These are phyloP conservation scores for Trichoplusia ni DNA, from an alignment of 1,140 invertebrate genomes.

Conservation along the genomic window DNA sequence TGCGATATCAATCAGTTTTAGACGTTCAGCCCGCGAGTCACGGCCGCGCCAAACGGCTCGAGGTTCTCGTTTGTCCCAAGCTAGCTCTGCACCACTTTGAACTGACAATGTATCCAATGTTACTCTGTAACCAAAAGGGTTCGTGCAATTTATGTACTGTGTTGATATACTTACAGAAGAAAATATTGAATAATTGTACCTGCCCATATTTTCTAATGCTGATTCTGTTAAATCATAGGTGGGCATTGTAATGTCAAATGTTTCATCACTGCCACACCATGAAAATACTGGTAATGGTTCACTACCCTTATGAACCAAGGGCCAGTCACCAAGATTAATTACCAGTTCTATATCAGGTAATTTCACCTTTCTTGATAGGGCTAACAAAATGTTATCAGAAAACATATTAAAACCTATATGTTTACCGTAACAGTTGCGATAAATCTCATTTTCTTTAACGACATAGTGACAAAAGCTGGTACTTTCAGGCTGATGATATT, in stretches of 20 bases:
- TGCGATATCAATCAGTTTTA: conserved; percentile 92
- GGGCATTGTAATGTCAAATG: conserved; percentile 95
- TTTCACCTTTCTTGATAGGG: conserved; percentile 90
- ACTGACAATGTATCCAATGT: conserved; percentile 94
- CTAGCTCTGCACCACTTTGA: conserved; percentile 87
- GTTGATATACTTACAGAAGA: not conserved
- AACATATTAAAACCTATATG: conserved; percentile 99
- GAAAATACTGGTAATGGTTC: conserved; percentile 93
- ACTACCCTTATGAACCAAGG: conserved; percentile 84
- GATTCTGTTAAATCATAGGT: conserved; percentile 98
- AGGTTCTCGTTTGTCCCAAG: conserved; percentile 89
- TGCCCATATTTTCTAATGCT: conserved; percentile 94
- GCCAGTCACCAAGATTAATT: conserved; percentile 98
- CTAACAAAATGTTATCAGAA: conserved; percentile 93
- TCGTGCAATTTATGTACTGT: too few relatives aligned
- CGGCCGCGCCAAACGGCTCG: conserved; percentile 96
- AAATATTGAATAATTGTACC: conserved; percentile 80
- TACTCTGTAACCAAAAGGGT: conserved; percentile 86
- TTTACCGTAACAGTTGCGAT: conserved; percentile 95
- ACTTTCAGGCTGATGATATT: conserved; percentile 88
- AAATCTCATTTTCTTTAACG: conserved; percentile 92
- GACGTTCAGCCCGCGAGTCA: conserved; percentile 91
- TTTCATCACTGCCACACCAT: conserved; percentile 95
- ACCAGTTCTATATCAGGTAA: conserved; percentile 96
- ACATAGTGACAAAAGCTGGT: conserved; percentile 96